These are phyloP conservation scores for Bruchidius siliquastri DNA, from an alignment of 2,888 invertebrate genomes.

Conservation along the genomic window DNA sequence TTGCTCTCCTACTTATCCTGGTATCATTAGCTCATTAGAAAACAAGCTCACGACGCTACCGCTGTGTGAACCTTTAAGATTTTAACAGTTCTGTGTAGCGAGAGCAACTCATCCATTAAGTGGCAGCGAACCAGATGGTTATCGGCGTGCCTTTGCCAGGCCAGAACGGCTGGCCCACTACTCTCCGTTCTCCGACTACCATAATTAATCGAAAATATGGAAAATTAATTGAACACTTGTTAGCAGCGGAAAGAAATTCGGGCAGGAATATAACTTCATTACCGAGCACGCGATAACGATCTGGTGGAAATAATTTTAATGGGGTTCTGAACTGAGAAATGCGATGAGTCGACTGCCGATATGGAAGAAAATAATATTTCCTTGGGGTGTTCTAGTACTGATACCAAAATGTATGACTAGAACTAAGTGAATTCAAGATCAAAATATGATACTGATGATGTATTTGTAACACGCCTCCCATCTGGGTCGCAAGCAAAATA, in stretches of 20 bases:
- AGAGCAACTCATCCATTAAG: conserved; percentile 2
- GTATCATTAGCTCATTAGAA: neutral
- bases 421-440: neutral
- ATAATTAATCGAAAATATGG: conserved; percentile 3
- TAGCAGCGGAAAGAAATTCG: conserved; percentile 2
- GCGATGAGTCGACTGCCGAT: neutral
- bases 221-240: conserved; percentile 4
- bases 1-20: neutral
- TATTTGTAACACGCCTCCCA: no score
- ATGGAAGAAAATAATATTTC: neutral
- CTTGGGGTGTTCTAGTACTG: neutral
- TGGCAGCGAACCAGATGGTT: conserved; percentile 1
- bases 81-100: conserved; percentile 1
- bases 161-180: neutral
- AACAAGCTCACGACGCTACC: neutral
- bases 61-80: conserved; percentile 2
- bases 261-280: conserved; percentile 1
- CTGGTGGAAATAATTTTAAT: neutral
- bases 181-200: neutral
- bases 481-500: no score
- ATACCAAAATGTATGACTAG: neutral
- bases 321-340: neutral
- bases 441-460: no score
- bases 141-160: neutral
- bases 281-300: neutral